Conservation (phyloP, 2,888 invertebrate genomes). For the Cephonodes hylas region DNA sequence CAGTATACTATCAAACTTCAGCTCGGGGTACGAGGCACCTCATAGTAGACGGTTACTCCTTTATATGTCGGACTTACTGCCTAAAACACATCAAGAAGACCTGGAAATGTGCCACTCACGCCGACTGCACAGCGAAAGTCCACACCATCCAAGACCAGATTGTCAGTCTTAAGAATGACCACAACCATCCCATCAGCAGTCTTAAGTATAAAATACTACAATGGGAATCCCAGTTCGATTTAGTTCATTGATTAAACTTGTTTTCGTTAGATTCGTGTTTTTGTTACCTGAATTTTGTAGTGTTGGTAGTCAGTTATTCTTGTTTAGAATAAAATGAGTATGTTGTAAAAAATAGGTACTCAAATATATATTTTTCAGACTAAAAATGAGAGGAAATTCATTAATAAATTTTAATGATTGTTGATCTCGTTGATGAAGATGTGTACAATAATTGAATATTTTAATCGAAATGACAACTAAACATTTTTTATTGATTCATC, state of each 20-base stretch:
- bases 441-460: too few relatives aligned
- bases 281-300: too few relatives aligned
- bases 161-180: conserved; percentile 4
- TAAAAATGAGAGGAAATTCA: too few relatives aligned
- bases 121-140: conserved; percentile 19
- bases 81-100: conserved; percentile 55
- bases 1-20: conserved; percentile 60
- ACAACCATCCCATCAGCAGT: conserved; percentile 12
- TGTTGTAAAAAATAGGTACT: too few relatives aligned
- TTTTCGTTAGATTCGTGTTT: neutral
- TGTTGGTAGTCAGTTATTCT: too few relatives aligned
- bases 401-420: too few relatives aligned
- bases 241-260: neutral
- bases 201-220: conserved; percentile 10
- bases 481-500: too few relatives aligned
- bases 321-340: too few relatives aligned
- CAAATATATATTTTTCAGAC: too few relatives aligned
- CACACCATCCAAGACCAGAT: conserved; percentile 15
- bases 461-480: too few relatives aligned
- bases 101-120: conserved; percentile 19
- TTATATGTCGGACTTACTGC: conserved; percentile 61
- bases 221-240: conserved; percentile 5
- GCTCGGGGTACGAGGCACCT: conserved; percentile 55
- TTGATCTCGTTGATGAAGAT: too few relatives aligned
- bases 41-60: conserved; percentile 54